Conservation (phyloP, 2,113 vertebrate genomes). For the Gambusia affinis region DNA sequence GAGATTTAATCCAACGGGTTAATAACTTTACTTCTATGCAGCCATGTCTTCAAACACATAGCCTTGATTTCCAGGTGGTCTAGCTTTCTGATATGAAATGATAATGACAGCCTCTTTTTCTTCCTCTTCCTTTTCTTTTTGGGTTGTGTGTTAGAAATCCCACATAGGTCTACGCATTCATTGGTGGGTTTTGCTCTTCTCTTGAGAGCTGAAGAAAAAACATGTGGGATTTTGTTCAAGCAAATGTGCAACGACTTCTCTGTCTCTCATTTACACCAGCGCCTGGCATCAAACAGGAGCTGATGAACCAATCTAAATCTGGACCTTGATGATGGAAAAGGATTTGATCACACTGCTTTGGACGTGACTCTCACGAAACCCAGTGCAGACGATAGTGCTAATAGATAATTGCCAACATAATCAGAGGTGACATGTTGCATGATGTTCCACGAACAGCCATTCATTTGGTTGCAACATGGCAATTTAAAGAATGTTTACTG, state of each 20-base stretch:
- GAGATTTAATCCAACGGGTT: background rate
- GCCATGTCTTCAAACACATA: slow-evolving; percentile 15
- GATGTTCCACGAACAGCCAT: slow-evolving; percentile 20
- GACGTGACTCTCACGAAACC: slow-evolving; percentile 62
- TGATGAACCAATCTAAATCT: slow-evolving; percentile 70
- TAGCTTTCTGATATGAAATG: slow-evolving; percentile 37
- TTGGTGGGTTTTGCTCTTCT: slow-evolving; percentile 59
- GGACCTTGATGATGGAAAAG: slow-evolving; percentile 71
- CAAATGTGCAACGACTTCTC: slow-evolving; percentile 73
- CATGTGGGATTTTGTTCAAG: slow-evolving; percentile 78
- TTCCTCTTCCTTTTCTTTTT: slow-evolving; percentile 11
- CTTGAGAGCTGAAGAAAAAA: slow-evolving; percentile 69
- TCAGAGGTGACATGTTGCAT: slow-evolving; percentile 59
- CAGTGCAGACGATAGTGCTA: slow-evolving; percentile 64
- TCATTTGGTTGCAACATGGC: slow-evolving; percentile 1
- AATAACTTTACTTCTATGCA: slow-evolving; percentile 6
- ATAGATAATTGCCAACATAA: slow-evolving; percentile 69
- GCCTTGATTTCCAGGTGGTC: slow-evolving; percentile 24
- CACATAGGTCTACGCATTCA: slow-evolving; percentile 66
- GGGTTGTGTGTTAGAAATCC: slow-evolving; percentile 66
- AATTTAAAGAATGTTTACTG: background rate
- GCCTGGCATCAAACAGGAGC: slow-evolving; percentile 61
- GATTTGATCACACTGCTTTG: slow-evolving; percentile 64
- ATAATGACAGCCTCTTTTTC: slow-evolving; percentile 14
- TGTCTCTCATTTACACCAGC: slow-evolving; percentile 61